Evolutionary conservation across 1,140 invertebrate species (phyloP).

Genomic region (Leptestheria dahalacensis): DNA sequence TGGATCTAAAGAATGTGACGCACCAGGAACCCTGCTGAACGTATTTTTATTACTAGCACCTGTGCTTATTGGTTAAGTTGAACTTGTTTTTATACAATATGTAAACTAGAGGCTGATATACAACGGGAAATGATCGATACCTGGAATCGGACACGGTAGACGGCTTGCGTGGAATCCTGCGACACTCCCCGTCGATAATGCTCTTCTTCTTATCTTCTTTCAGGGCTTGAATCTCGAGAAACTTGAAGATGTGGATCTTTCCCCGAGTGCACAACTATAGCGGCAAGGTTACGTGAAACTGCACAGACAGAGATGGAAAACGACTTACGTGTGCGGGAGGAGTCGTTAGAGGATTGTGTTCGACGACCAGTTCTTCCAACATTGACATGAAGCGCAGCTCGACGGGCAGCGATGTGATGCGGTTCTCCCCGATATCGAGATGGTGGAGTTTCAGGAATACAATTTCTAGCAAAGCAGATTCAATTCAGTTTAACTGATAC

Average conservation of each 20-base stretch:
- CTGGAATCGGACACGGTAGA: conserved; percentile 18
- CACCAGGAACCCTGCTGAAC: background rate
- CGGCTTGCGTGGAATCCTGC: conserved; percentile 22
- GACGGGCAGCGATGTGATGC: conserved; percentile 66
- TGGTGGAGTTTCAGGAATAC: conserved; percentile 66
- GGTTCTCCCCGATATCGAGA: conserved; percentile 75
- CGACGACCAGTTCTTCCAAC: conserved; percentile 59
- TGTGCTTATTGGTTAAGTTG: conserved; percentile 1
- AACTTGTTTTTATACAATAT: background rate
- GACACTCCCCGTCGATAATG: conserved; percentile 25
- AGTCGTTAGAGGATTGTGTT: conserved; percentile 74
- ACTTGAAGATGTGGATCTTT: conserved; percentile 85
- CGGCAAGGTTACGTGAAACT: conserved; percentile 14
- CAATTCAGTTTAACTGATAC: background rate
- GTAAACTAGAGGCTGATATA: background rate
- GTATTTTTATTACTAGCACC: conserved; percentile 25
- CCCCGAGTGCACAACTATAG: conserved; percentile 74
- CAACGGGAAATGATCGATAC: conserved; percentile 13
- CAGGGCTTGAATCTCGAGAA: conserved; percentile 70
- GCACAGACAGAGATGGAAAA: background rate
- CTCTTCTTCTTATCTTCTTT: conserved; percentile 34
- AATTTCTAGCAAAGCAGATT: conserved; percentile 44
- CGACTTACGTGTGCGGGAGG: conserved; percentile 79
- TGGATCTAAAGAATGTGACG: conserved; percentile 24
- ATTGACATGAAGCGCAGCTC: conserved; percentile 67